Evolutionary conservation across 2,113 vertebrate genomes (phyloP).

Genomic region (Mormoops blainvillei): DNA sequence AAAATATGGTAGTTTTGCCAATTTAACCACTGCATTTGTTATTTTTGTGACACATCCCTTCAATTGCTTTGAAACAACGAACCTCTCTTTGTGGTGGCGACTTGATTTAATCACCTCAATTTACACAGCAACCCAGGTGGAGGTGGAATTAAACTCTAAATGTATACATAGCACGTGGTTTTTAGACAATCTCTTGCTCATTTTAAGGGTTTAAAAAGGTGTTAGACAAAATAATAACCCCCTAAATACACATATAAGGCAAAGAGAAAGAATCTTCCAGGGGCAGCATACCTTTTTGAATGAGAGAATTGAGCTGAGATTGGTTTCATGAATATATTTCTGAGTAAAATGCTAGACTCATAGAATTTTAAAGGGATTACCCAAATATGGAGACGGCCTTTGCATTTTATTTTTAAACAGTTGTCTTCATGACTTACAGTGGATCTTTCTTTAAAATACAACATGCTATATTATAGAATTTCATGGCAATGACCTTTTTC

Average conservation of each 20-base stretch:
- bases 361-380: not conserved
- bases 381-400: not conserved
- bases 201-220: not conserved
- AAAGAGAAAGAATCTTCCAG: not conserved
- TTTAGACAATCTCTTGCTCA: not conserved
- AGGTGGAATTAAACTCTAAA: not conserved
- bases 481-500: not conserved
- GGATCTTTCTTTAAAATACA: not conserved
- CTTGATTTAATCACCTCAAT: not conserved
- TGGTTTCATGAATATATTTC: not conserved
- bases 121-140: not conserved
- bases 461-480: not conserved
- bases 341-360: not conserved
- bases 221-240: not conserved
- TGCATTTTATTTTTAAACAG: not conserved
- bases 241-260: not conserved
- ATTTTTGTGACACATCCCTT: not conserved
- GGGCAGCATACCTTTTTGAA: not conserved
- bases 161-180: not conserved
- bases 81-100: not conserved
- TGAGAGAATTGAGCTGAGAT: not conserved
- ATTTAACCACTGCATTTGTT: not conserved
- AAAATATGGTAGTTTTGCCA: not conserved
- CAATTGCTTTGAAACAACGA: not conserved
- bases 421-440: not conserved